Conservation (phyloP, 2,113 vertebrate genomes). For the Zosterops hypoxanthus region DNA sequence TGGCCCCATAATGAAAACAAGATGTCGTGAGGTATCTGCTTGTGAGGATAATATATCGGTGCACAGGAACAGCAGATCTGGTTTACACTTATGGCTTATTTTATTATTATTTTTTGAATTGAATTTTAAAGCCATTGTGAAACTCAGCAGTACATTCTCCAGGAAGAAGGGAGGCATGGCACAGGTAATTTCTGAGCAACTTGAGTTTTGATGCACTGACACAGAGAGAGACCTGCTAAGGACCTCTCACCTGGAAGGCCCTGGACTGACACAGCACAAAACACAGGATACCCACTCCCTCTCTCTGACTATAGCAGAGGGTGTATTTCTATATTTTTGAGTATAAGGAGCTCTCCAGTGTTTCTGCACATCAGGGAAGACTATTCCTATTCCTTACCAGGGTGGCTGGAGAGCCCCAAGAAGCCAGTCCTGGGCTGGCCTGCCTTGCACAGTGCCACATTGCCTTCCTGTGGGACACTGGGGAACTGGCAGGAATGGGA, state of each 20-base stretch:
- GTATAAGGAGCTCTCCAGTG: background rate
- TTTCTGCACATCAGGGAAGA: accelerated
- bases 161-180: background rate
- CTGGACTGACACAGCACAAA: background rate
- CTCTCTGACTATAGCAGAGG: background rate
- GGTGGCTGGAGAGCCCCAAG: accelerated
- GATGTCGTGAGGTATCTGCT: background rate
- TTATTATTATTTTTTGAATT: background rate
- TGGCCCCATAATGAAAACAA: background rate
- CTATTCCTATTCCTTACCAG: background rate
- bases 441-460: background rate
- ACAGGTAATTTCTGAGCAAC: background rate
- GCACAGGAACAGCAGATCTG: background rate
- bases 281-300: background rate
- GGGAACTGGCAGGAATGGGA: accelerated
- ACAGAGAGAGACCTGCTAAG: background rate
- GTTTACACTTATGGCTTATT: background rate
- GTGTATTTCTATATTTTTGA: background rate
- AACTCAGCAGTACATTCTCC: background rate
- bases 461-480: constrained; percentile 49
- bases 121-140: background rate
- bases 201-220: background rate
- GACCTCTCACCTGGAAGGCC: background rate
- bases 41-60: background rate
- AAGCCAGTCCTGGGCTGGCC: background rate